A percentile compares a stretch with the other conserved stretches of the same genome.
Conservation (phyloP, 2,797 vertebrate species). For the Morelia viridis region DNA sequence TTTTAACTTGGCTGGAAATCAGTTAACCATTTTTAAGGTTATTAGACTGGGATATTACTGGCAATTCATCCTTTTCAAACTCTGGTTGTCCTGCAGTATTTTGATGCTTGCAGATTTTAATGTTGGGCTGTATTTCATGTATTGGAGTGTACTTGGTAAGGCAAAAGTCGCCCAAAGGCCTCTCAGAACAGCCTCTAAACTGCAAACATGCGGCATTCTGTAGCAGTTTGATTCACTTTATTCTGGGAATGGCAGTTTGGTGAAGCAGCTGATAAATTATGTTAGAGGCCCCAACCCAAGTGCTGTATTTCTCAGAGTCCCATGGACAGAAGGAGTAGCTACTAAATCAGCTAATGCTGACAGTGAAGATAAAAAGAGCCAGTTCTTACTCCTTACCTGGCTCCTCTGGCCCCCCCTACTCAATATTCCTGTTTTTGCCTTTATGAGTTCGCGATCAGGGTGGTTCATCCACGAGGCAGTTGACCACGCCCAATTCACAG, state of each 20-base stretch:
- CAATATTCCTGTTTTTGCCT: background rate
- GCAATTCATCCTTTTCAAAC: background rate
- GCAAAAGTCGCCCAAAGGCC: background rate
- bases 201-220: background rate
- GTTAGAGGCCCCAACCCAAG: background rate
- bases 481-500: background rate
- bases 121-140: background rate
- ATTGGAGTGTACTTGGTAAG: background rate
- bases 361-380: background rate
- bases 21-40: background rate
- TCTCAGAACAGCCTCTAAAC: background rate
- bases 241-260: background rate
- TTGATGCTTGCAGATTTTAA: background rate
- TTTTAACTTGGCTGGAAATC: background rate
- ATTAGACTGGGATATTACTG: background rate
- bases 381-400: background rate
- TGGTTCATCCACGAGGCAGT: rapidly evolving
- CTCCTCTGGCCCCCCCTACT: background rate
- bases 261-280: background rate
- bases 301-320: background rate
- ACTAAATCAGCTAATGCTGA: background rate
- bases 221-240: background rate
- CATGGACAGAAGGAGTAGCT: background rate
- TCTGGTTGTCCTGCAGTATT: background rate
- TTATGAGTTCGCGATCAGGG: background rate